A percentile compares a stretch with the other conserved stretches of the same genome.
phyloP scores from a whole-genome alignment of 2,113 vertebrate genomes.

The Sylvietta virens region DNA sequence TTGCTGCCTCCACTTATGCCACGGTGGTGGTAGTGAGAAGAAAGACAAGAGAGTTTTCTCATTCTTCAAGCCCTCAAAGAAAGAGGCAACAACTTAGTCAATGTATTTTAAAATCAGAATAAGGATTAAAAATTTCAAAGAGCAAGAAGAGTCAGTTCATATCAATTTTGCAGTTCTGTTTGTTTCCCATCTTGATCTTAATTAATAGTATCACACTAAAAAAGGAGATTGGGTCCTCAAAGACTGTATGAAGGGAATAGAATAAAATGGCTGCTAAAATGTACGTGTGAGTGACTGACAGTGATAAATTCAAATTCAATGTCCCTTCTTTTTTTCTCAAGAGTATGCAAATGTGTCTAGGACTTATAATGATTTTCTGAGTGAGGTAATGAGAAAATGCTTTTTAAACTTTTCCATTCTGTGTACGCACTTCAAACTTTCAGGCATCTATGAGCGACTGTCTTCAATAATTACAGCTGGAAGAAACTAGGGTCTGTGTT shows the following conservation, averaged over 20 bases:
- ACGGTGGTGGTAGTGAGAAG: fast-evolving
- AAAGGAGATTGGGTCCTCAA: background rate
- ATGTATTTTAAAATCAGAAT: background rate
- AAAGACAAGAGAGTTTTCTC: background rate
- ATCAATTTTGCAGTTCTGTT: background rate
- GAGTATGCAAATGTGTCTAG: background rate
- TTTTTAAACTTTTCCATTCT: background rate
- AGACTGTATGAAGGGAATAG: background rate
- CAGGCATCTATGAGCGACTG: background rate
- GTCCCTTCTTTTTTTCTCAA: background rate
- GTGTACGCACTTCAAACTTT: background rate
- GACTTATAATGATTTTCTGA: background rate
- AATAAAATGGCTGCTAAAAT: background rate
- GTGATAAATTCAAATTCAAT: background rate
- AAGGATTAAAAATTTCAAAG: background rate
- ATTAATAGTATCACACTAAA: background rate
- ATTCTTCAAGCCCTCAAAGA: background rate
- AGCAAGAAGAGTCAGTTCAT: background rate
- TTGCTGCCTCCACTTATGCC: background rate
- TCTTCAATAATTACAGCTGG: background rate
- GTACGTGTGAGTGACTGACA: background rate
- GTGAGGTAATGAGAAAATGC: background rate
- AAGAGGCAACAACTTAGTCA: background rate
- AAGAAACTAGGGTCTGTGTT: background rate
- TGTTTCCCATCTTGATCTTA: background rate